These are phyloP conservation scores for Chrysolina americana DNA, from an alignment of 2,888 invertebrate genomes.

Conservation along the genomic window DNA sequence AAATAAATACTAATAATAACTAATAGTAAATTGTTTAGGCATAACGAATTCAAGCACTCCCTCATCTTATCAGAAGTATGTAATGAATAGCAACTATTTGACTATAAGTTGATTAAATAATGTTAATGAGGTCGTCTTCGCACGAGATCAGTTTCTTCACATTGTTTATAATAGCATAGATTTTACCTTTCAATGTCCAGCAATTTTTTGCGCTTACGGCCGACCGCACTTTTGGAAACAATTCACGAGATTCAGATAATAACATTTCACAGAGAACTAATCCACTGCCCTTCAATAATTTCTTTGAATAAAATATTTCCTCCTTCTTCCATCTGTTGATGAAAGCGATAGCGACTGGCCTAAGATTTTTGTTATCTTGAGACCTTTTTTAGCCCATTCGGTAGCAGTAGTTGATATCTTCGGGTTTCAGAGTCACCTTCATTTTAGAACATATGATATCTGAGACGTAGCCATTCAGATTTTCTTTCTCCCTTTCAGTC, in stretches of 20 bases:
- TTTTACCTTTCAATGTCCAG: not conserved
- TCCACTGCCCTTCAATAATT: not conserved
- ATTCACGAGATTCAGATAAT: not conserved
- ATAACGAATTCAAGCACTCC: too few relatives aligned
- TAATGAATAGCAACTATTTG: too few relatives aligned
- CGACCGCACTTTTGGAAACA: not conserved
- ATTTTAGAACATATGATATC: too few relatives aligned
- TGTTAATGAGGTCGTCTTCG: not conserved
- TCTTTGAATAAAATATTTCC: not conserved
- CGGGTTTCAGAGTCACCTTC: not conserved
- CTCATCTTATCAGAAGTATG: too few relatives aligned
- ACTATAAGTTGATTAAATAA: too few relatives aligned
- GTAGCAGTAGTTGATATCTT: not conserved
- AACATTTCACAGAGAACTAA: not conserved
- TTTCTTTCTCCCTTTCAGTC: too few relatives aligned
- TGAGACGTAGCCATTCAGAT: too few relatives aligned
- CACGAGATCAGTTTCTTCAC: not conserved
- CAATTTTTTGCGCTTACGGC: not conserved
- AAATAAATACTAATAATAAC: too few relatives aligned
- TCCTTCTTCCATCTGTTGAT: not conserved
- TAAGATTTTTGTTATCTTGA: not conserved
- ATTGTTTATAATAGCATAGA: not conserved
- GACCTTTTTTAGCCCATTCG: not conserved
- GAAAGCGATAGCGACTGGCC: not conserved
- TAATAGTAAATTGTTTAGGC: too few relatives aligned